Percentiles rank a stretch among this genome's conserved stretches.
Conservation (phyloP, 2,888 invertebrate genomes). For the Empis livida region DNA sequence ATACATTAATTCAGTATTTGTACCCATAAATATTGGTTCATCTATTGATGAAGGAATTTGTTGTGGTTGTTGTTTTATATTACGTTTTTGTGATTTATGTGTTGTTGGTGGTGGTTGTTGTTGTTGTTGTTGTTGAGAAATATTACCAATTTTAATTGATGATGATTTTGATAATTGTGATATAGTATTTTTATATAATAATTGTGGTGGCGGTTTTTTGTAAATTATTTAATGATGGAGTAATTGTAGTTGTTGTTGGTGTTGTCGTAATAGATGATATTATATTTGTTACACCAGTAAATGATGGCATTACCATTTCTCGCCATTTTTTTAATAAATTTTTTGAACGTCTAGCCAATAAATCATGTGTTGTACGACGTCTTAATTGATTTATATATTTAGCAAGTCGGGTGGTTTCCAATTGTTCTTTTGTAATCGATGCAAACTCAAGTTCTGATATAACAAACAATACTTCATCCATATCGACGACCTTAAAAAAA, state of each 20-base stretch:
- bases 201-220: constrained; percentile 1
- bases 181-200: not conserved
- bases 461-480: constrained; percentile 85
- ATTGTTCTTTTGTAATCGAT: constrained; percentile 33
- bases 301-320: constrained; percentile 48
- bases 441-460: constrained; percentile 88
- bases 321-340: constrained; percentile 88
- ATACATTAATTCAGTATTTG: no score
- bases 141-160: not conserved
- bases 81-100: no score
- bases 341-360: constrained; percentile 78
- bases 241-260: constrained; percentile 1
- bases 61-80: not conserved
- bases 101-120: no score
- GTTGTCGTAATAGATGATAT: constrained; percentile 6
- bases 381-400: constrained; percentile 87
- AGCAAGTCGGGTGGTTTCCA: constrained; percentile 81
- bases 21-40: no score
- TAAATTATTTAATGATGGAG: not conserved
- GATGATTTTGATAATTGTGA: not conserved
- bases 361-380: constrained; percentile 70
- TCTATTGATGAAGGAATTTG: not conserved
- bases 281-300: not conserved
- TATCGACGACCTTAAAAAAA: constrained; percentile 72
- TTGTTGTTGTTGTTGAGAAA: no score